Base-by-base conservation (phyloP, 2,113 vertebrate genomes). In the Merops nubicus region DNA sequence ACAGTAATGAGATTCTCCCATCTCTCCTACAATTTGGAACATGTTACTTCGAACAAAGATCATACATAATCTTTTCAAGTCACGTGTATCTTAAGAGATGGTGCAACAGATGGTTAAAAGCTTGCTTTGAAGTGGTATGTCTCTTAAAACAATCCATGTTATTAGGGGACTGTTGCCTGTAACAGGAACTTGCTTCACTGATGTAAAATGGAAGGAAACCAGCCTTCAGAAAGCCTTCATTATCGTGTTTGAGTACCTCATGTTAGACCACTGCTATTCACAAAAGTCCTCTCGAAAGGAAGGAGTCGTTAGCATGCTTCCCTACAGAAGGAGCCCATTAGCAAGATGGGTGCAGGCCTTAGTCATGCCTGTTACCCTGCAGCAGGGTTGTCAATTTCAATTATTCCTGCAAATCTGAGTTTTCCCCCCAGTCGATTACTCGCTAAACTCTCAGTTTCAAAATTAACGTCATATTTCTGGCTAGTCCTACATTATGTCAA, bases 381-480 rank as follows among this genome's bases (percentile, higher is more conserved):
- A 17, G 56, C 59, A 91, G 57, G 40, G 51, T 7, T 93, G 65
- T 91, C 94, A 78, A 11, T 79, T 33, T 38, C 14, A 60, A 91
- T 85, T 94, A 80, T 65, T 93, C 25, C 68, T 50, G 29, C 51
- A 92, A 95, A 93, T 40, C 77, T 73, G 83, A 90, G 62, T 89
- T 83, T 51, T 28, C 8, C 59, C 33, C 47, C 28, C 29, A 28
- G 57, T 19, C 51, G 91, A 15, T 69, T 84, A 64, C 36, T 68
- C 64, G 84, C n/a, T 73, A 38, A 68, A 56, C 36, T 82, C 77
- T 43, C 22, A 62, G 50, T 91, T 91, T 92, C 85, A 95, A 93
- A 95, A 81, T 75, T 87, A 51, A 91, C 80, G 85, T 91, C 14
- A 25, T 76, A 91, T 60, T 95, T 91, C 69, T 92, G 69, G 48